Conservation (phyloP, 2,888 invertebrate species). For the Zygaena filipendulae region DNA sequence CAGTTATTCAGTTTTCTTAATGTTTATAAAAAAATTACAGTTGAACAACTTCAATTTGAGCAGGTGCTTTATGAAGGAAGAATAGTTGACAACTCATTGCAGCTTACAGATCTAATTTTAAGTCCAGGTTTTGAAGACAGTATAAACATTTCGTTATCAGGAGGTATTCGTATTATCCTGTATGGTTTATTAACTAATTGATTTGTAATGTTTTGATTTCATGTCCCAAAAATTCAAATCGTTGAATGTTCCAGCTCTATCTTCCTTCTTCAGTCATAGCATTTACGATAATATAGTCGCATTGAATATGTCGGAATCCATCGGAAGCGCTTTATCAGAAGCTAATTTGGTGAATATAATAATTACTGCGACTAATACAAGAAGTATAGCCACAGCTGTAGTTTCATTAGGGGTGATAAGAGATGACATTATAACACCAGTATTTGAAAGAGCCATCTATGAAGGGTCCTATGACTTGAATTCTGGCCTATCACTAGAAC, state of each 20-base stretch:
- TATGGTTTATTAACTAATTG: constrained; percentile 1
- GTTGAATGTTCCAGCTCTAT: too few species aligned
- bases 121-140: constrained; percentile 34
- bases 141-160: constrained; percentile 26
- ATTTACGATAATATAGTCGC: not conserved
- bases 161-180: constrained; percentile 30
- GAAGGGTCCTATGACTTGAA: constrained; percentile 27
- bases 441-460: constrained; percentile 34
- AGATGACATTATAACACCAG: constrained; percentile 36
- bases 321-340: not conserved
- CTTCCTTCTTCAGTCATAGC: too few species aligned
- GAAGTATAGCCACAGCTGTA: constrained; percentile 25
- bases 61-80: constrained; percentile 29
- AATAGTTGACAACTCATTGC: constrained; percentile 29
- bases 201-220: not conserved
- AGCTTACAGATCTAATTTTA: constrained; percentile 24
- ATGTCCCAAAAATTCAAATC: not conserved
- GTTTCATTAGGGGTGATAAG: constrained; percentile 39
- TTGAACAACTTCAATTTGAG: constrained; percentile 25
- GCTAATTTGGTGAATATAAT: not conserved
- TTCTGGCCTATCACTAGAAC: constrained; percentile 26
- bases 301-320: not conserved
- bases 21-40: too few species aligned
- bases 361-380: not conserved
- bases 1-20: too few species aligned